Evolutionary conservation across 2,113 vertebrate genomes (phyloP), one percentile per base, ranked within the genome.

Genomic region (Gambusia affinis): DNA sequence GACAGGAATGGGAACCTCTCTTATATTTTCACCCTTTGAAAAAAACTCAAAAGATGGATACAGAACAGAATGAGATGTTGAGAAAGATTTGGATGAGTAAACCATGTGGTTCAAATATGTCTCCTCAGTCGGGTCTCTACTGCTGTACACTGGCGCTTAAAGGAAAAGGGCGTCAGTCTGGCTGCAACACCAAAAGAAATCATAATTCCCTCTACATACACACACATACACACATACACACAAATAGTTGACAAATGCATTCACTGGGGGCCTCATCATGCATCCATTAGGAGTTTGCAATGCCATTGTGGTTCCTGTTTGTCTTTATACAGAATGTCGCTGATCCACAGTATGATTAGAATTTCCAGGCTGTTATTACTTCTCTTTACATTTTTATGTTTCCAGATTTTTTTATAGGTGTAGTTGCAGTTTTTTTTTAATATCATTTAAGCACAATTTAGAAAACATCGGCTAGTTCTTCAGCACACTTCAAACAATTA

Each of bases 31-130:
- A 57, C 24, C 22, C 8, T 8, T 54, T 10, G 3, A n/a, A 57
- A 57, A 24, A 54, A 54, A 4, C 7, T 54, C 19, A 51, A 51
- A 44, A 7, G 28, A 31, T 8, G 81, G 54, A 79, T 22, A 22
- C 19, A 63, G 44, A 62, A 51, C 60, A 62, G n/a, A 19, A 29
- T 24, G 14, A 42, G 69, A 31, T 0, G 1, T 57, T 57, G 63
- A 51, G 37, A 22, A 61, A 22, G 67, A 35, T 44, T 74, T 19
- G 64, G 84, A 87, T 79, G 87, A 81, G 81, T 47, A 83, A 57
- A 76, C 85, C 93, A 94, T 93, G 89, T 94, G 94, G 91, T 92
- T 54, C 60, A 92, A 94, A 93, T 85, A 90, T 91, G 79, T 79
- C 70, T 87, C 83, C 70, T 74, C 79, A 85, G 77, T 82, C 80